Evolutionary conservation across 1,140 invertebrate species (phyloP).

Genomic region (Megathymus violae): DNA sequence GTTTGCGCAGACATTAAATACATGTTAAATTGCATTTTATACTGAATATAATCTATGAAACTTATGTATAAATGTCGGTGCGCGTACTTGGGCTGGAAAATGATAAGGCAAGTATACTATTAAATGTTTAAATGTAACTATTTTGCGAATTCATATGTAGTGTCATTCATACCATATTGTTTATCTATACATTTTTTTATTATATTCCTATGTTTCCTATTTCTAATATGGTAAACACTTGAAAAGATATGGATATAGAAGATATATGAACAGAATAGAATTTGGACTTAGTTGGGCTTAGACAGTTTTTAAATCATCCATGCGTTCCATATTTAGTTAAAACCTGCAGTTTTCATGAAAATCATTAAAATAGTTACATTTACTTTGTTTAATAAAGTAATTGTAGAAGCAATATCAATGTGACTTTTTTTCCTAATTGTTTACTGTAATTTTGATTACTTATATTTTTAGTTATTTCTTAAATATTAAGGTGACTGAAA

Average conservation of each 20-base stretch:
- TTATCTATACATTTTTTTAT: too few species aligned
- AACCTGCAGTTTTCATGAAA: neutral
- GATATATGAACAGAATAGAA: too few species aligned
- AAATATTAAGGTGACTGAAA: constrained; percentile 15
- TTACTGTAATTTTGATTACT: constrained; percentile 12
- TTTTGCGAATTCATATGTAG: constrained; percentile 2
- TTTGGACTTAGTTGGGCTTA: too few species aligned
- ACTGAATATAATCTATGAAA: neutral
- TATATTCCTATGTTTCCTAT: too few species aligned
- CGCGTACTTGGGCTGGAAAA: constrained; percentile 14
- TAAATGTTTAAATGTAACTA: constrained; percentile 22
- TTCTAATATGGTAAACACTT: too few species aligned
- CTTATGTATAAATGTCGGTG: constrained; percentile 11
- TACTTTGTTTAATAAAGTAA: constrained; percentile 9
- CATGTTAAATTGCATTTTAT: constrained; percentile 18
- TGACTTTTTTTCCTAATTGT: constrained; percentile 27
- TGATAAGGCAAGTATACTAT: neutral
- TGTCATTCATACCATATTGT: too few species aligned
- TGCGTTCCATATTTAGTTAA: too few species aligned
- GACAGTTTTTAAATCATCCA: too few species aligned
- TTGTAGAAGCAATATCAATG: constrained; percentile 15
- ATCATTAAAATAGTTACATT: constrained; percentile 6
- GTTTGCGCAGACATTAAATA: constrained; percentile 12
- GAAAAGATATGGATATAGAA: too few species aligned
- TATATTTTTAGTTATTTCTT: constrained; percentile 11